phyloP scores from a whole-genome alignment of 2,888 invertebrate genomes.

The Anthophora plumipes region DNA sequence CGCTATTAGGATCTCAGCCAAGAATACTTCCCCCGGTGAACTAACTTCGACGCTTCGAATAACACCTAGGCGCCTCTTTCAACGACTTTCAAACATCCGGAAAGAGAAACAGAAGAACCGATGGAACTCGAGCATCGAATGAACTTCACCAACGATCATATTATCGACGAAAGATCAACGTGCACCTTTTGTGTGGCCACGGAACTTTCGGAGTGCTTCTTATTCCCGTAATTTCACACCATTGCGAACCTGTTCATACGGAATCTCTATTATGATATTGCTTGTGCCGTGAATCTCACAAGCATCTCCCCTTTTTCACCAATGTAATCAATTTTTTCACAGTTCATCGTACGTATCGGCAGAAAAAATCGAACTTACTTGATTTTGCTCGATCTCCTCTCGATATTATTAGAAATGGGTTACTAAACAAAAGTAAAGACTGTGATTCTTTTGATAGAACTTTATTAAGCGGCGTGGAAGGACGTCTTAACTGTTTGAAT shows the following conservation, averaged over 20 bases:
- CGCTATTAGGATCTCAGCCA: conserved; percentile 30
- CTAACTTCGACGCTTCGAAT: conserved; percentile 5
- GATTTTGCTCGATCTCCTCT: too few species aligned
- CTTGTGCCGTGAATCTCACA: too few species aligned
- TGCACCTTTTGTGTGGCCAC: not conserved
- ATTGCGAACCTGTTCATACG: not conserved
- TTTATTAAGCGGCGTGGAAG: too few species aligned
- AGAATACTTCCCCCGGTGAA: conserved; percentile 7
- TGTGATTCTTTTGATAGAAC: too few species aligned
- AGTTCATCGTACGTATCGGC: too few species aligned
- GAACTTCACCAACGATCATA: conserved; percentile 4
- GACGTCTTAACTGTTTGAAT: too few species aligned
- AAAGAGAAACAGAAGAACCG: conserved; percentile 2
- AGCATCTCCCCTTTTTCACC: too few species aligned
- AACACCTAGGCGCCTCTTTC: conserved; percentile 5
- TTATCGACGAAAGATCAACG: conserved; percentile 12
- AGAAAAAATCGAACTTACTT: too few species aligned
- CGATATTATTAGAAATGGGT: too few species aligned
- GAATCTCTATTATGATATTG: conserved; percentile 3
- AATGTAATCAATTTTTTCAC: too few species aligned
- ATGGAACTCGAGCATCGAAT: conserved; percentile 12
- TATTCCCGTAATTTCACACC: not conserved
- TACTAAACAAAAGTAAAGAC: too few species aligned
- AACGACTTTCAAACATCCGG: conserved; percentile 15
- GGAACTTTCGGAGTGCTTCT: not conserved